Percentiles rank a stretch among this genome's conserved stretches.
Conservation (phyloP, 2,888 invertebrate genomes). For the Amiota mariae region DNA sequence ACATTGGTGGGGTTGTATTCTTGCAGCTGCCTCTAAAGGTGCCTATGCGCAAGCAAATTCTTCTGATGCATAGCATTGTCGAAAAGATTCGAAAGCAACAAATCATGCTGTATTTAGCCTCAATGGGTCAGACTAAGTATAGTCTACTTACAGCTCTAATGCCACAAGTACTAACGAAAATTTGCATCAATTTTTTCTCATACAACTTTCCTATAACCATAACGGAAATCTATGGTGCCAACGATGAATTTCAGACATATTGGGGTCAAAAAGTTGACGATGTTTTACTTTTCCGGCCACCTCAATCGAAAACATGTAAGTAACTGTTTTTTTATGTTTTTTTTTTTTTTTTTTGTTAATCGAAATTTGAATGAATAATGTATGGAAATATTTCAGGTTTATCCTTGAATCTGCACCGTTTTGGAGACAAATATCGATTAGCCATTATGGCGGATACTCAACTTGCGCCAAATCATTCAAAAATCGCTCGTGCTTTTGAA, state of each 20-base stretch:
- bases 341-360: background rate
- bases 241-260: constrained; percentile 63
- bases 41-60: constrained; percentile 60
- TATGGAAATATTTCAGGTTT: constrained; percentile 54
- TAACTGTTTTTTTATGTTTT: no score
- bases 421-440: constrained; percentile 69
- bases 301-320: constrained; percentile 72
- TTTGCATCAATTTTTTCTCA: constrained; percentile 72
- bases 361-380: background rate
- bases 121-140: constrained; percentile 70
- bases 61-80: constrained; percentile 65
- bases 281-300: constrained; percentile 71
- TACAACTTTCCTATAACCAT: constrained; percentile 71
- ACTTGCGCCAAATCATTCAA: constrained; percentile 69
- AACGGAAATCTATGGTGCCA: constrained; percentile 70
- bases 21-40: constrained; percentile 66
- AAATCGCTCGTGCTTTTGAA: constrained; percentile 69
- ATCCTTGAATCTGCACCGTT: constrained; percentile 71
- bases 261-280: constrained; percentile 72
- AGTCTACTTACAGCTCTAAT: constrained; percentile 69
- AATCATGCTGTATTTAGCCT: constrained; percentile 70
- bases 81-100: constrained; percentile 68
- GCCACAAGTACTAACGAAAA: constrained; percentile 70
- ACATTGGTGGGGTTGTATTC: constrained; percentile 71
- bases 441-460: constrained; percentile 73